Evolutionary conservation across 2,888 invertebrate species (phyloP), one percentile per base, ranked within the genome.

Genomic region (Calliphora vomitoria): DNA sequence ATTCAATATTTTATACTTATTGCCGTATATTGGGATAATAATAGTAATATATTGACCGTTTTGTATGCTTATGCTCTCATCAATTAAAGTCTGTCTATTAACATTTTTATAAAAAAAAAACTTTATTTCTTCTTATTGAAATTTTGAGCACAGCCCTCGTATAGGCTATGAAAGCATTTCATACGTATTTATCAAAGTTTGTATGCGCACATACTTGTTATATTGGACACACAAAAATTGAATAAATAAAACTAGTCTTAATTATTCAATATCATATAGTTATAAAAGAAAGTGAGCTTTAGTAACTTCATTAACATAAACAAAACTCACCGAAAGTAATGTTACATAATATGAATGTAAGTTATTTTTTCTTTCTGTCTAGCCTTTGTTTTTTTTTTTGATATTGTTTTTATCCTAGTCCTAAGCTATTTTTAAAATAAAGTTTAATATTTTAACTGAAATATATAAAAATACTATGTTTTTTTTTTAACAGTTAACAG

Each of bases 211-310:
- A 68, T 64, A 64, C 55, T 47, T 66, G 18, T 62, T 62, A 60
- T 82, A 69, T 75, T 74, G 66, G 58, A 55, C 47, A 47, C n/a
- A 75, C 15, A 47, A n/a, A 58, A 62, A 71, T 31, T 64, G 38
- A 69, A 78, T 53, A 75, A 44, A 68, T 64, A 82, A 76, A 69
- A 83, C 83, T 66, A 75, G 71, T 83, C 81, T 78, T 82, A 87
- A 87, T 84, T 87, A 87, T 87, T 87, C 84, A 87, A 87, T 84
- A 87, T 87, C 87, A 84, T 81, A 78, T 71, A 58, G 44, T 82
- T 78, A 84, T 87, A 84, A 87, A 87, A 87, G 87, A 87, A 87
- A 87, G 87, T 76, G 75, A 84, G 84, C 78, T 87, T 87, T 82
- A 87, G 81, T 74, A 84, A 84, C 87, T 84, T 87, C 66, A 87